Evolutionary conservation across 1,140 invertebrate genomes (phyloP), one percentile per base, ranked within the genome.

Genomic region (Thaumetopoea pityocampa): DNA sequence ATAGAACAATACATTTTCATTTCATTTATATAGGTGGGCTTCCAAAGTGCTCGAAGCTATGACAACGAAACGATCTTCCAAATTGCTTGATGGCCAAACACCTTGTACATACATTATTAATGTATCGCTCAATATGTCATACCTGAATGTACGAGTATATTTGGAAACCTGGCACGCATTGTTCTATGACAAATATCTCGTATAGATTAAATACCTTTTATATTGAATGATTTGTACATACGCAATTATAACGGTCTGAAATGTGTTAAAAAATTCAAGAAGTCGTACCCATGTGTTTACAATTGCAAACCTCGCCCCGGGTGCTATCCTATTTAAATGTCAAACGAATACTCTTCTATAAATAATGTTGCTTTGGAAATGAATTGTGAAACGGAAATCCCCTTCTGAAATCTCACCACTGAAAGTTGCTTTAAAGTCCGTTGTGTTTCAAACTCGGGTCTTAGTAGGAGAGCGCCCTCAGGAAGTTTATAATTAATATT

Each of bases 401-500:
- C 5, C 9, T 3, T 5, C 5, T n/a, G 9, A 24, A 24, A 8
- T 34, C 6, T 7, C 8, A 20, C 33, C 46, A 40, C 47, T 48
- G 38, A 35, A 61, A 71, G 60, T 60, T 14, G 24, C 33, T 35
- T 35, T 15, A 55, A 57, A 50, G 48, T 48, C 60, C 58, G 62
- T 71, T 69, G 66, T 69, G 15, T 27, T 51, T 51, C 47, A 50
- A 55, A 63, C 49, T 59, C 47, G 44, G 51, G 32, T 49, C 38
- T 48, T 34, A 50, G 45, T 35, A 42, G 18, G 46, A 26, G 50
- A 11, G 42, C 35, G 46, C 33, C 48, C 41, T 55, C 50, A 35
- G 34, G 61, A 71, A 73, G 59, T 67, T 71, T 74, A 67, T 69
- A 74, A 74, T 71, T 69, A 69, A 72, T 61, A 64, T 63, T 50